phyloP scores from a whole-genome alignment of 1,140 invertebrate genomes.

The Drosophila tristis region DNA sequence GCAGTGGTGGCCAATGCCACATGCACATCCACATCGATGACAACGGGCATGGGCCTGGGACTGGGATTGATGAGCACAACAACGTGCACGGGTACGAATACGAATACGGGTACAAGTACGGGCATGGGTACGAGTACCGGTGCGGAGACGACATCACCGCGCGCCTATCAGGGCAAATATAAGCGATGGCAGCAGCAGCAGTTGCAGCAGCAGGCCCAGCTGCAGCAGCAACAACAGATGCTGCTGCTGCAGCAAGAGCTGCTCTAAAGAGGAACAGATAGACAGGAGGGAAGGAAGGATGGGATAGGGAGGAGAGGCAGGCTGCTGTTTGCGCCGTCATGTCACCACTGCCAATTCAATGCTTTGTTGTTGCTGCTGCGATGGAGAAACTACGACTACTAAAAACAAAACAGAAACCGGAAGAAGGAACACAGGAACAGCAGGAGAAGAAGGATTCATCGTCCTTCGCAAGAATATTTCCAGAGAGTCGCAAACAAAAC shows the following conservation, averaged over 20 bases:
- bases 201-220: slow-evolving; percentile 66
- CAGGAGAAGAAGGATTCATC: neutral
- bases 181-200: slow-evolving; percentile 76
- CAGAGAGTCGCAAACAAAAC: slow-evolving; percentile 53
- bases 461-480: slow-evolving; percentile 55
- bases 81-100: too few relatives aligned
- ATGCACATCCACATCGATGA: slow-evolving; percentile 13
- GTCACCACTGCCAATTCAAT: slow-evolving; percentile 17
- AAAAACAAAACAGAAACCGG: slow-evolving; percentile 9
- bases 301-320: slow-evolving; percentile 13
- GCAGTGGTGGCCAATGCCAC: slow-evolving; percentile 2
- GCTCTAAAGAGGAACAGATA: slow-evolving; percentile 42
- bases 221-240: slow-evolving; percentile 70
- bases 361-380: slow-evolving; percentile 22
- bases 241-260: slow-evolving; percentile 72
- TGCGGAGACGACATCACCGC: slow-evolving; percentile 34
- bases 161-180: slow-evolving; percentile 71
- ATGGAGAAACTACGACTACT: too few relatives aligned
- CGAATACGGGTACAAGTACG: too few relatives aligned
- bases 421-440: slow-evolving; percentile 37
- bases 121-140: neutral
- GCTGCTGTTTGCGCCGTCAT: slow-evolving; percentile 33
- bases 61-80: too few relatives aligned
- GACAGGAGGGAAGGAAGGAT: neutral
- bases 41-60: neutral